phyloP scores from a whole-genome alignment of 2,797 vertebrate genomes.

The Centropyge bicolor region DNA sequence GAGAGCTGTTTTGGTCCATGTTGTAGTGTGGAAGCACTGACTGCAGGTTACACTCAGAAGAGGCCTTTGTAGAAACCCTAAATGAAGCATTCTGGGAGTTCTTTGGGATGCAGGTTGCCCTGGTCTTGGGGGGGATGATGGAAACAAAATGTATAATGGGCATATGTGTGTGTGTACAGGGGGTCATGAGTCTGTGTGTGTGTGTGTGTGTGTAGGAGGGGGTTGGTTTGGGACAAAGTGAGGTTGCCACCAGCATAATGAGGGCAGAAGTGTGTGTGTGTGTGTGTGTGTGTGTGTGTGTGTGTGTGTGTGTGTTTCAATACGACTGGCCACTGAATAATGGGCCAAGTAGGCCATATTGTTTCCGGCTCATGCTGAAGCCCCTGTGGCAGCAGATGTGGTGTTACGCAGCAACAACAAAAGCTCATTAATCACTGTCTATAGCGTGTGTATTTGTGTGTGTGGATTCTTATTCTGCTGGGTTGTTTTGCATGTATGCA shows the following conservation, averaged over 20 bases:
- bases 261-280: constrained; percentile 48
- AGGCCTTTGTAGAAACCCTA: constrained; percentile 10
- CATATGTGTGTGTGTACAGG: constrained; percentile 46
- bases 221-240: constrained; percentile 49
- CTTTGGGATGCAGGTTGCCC: constrained; percentile 1
- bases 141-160: constrained; percentile 45
- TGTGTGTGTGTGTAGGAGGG: constrained; percentile 33
- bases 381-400: constrained; percentile 83
- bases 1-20: not conserved
- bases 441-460: constrained; percentile 22
- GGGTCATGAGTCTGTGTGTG: constrained; percentile 39
- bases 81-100: constrained; percentile 43
- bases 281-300: constrained; percentile 47
- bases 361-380: constrained; percentile 79
- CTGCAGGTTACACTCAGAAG: not conserved
- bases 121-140: constrained; percentile 25
- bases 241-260: constrained; percentile 70
- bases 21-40: not conserved
- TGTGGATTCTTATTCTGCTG: constrained; percentile 22
- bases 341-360: constrained; percentile 70
- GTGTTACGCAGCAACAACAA: constrained; percentile 75
- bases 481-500: constrained; percentile 56
- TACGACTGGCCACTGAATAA: constrained; percentile 61
- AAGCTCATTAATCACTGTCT: constrained; percentile 85
- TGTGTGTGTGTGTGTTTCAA: constrained; percentile 52